phyloP scores from a whole-genome alignment of 2,797 vertebrate species.

The Carapus acus region DNA sequence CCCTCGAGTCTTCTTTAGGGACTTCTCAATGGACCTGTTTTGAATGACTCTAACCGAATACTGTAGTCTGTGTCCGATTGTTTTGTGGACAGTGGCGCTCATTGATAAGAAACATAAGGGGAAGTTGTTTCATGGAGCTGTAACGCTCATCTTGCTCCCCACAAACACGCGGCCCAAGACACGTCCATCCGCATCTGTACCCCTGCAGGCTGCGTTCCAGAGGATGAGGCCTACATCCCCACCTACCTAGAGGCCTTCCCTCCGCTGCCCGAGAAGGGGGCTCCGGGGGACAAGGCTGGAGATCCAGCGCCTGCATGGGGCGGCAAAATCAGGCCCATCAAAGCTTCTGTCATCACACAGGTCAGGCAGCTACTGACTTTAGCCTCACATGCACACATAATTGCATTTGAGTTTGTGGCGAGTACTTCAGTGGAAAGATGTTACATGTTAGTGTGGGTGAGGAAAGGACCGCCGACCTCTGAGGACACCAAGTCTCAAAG shows the following conservation, averaged over 20 bases:
- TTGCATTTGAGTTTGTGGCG: not conserved
- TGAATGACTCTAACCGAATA: not conserved
- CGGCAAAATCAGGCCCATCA: constrained; percentile 74
- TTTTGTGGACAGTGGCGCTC: no score
- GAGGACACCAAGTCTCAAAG: no score
- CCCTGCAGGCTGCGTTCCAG: constrained; percentile 69
- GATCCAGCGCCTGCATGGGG: constrained; percentile 70
- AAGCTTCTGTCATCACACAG: constrained; percentile 79
- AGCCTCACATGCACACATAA: not conserved
- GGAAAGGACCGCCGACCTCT: no score
- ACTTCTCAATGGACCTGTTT: not conserved
- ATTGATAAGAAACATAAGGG: no score
- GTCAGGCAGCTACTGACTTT: constrained; percentile 41
- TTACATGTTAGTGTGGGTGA: no score
- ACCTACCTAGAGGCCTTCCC: constrained; percentile 78
- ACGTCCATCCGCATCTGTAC: not conserved
- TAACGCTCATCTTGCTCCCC: no score
- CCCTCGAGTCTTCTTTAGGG: not conserved
- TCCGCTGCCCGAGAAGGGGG: constrained; percentile 74
- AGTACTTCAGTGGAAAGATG: no score
- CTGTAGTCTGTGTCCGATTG: not conserved
- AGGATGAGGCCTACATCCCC: constrained; percentile 77
- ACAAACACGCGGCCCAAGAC: constrained; percentile 2
- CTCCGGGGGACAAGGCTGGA: constrained; percentile 68
- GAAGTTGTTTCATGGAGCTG: no score